phyloP scores from a whole-genome alignment of 2,888 invertebrate genomes.

The Hyposoter dolosus region DNA sequence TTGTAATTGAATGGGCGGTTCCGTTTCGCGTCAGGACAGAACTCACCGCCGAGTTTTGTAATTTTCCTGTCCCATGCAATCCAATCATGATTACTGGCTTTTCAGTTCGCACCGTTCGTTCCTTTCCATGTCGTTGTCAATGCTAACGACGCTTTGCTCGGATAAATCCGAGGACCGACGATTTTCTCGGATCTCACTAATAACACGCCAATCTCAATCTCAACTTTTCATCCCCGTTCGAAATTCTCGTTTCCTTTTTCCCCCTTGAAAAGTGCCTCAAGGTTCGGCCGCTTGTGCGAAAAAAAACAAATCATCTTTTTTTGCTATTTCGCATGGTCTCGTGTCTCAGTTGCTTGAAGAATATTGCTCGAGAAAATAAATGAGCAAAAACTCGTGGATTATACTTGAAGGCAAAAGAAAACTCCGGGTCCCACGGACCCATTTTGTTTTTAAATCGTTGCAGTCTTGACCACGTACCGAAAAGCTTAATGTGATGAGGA shows the following conservation, averaged over 20 bases:
- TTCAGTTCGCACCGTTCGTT: conserved; percentile 9
- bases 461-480: too few species aligned
- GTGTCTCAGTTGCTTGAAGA: background rate
- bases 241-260: background rate
- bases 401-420: background rate
- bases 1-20: conserved; percentile 43
- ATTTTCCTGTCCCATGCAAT: conserved; percentile 23
- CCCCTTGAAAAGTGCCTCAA: background rate
- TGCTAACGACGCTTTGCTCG: conserved; percentile 36
- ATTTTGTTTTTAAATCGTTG: background rate
- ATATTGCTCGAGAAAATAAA: background rate
- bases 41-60: conserved; percentile 5
- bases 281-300: background rate
- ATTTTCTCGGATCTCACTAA: conserved; percentile 8
- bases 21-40: background rate
- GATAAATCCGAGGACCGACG: background rate
- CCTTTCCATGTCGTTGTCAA: conserved; percentile 18
- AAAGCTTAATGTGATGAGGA: too few species aligned
- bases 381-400: background rate
- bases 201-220: conserved; percentile 28
- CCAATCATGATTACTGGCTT: conserved; percentile 49
- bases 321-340: background rate
- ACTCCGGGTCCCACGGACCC: background rate
- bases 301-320: background rate
- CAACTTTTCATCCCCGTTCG: background rate